phyloP scores from a whole-genome alignment of 1,140 invertebrate species.

The Penaeus chinensis region DNA sequence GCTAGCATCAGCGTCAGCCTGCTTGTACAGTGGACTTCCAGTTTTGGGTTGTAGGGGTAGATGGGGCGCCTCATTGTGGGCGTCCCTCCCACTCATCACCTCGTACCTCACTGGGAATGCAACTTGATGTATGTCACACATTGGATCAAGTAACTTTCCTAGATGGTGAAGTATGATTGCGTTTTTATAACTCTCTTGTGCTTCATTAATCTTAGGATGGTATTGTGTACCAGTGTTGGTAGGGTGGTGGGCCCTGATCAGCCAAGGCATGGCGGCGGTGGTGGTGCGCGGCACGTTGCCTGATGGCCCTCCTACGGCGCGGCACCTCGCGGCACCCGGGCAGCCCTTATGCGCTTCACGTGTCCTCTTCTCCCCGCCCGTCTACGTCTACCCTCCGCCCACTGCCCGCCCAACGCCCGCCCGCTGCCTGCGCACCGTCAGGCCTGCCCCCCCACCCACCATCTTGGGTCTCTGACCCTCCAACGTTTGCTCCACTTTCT shows the following conservation, averaged over 20 bases:
- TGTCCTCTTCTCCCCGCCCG: conserved; percentile 61
- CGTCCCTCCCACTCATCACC: conserved; percentile 37
- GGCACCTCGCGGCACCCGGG: conserved; percentile 60
- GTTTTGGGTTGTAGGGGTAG: conserved; percentile 43
- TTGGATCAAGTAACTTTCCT: not conserved
- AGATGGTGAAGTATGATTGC: conserved; percentile 30
- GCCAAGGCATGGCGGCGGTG: conserved; percentile 50
- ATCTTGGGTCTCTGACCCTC: conserved; percentile 61
- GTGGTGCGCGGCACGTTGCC: conserved; percentile 60
- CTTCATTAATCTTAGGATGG: conserved; percentile 31
- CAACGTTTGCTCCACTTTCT: conserved; percentile 62
- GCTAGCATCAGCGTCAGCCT: conserved; percentile 40
- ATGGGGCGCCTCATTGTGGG: conserved; percentile 28
- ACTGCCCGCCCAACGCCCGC: conserved; percentile 61
- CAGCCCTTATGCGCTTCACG: conserved; percentile 61
- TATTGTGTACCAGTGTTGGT: conserved; percentile 11
- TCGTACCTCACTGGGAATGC: conserved; percentile 37
- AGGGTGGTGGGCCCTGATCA: conserved; percentile 34
- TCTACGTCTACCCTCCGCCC: conserved; percentile 62
- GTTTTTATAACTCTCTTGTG: not conserved
- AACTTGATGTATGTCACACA: conserved; percentile 14
- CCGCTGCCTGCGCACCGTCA: conserved; percentile 61
- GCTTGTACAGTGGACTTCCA: conserved; percentile 47
- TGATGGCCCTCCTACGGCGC: conserved; percentile 59
- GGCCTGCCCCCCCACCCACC: conserved; percentile 62